Evolutionary conservation across 92 coral and sea anemone species (phyloP).

Genomic region (Scolanthus callimorphus): DNA sequence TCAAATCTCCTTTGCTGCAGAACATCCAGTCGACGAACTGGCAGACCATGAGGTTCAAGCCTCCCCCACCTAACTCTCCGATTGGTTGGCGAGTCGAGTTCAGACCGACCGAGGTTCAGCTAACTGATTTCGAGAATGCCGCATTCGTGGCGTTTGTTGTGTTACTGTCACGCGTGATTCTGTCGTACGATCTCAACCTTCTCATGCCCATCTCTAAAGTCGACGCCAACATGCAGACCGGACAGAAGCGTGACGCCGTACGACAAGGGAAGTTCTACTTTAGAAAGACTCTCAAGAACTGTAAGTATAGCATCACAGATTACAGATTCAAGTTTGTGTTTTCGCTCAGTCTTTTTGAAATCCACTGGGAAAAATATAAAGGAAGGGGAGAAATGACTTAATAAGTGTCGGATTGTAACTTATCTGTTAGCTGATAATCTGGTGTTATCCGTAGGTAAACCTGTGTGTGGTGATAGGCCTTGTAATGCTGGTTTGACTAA

Average conservation of each 20-base stretch:
- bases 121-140: constrained; percentile 98
- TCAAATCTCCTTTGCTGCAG: too few species aligned
- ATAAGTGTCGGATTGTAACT: too few species aligned
- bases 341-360: too few species aligned
- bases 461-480: constrained; percentile 17
- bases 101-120: constrained; percentile 97
- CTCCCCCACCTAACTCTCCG: constrained; percentile 95
- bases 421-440: too few species aligned
- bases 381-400: too few species aligned
- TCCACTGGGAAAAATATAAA: too few species aligned
- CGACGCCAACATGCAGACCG: constrained; percentile 86
- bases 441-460: too few species aligned
- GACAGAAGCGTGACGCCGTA: constrained; percentile 86
- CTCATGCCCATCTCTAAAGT: constrained; percentile 94
- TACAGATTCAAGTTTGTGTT: background rate
- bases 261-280: constrained; percentile 81
- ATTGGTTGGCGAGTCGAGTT: constrained; percentile 99
- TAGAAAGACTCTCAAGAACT: constrained; percentile 79
- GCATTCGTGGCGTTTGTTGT: constrained; percentile 89
- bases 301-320: constrained; percentile 38
- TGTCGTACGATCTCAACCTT: constrained; percentile 90
- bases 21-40: constrained; percentile 99
- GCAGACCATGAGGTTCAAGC: constrained; percentile 98
- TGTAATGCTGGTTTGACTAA: constrained; percentile 18
- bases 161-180: constrained; percentile 78